These are phyloP conservation scores for Channa striata DNA, from an alignment of 2,797 vertebrate genomes.

Conservation along the genomic window DNA sequence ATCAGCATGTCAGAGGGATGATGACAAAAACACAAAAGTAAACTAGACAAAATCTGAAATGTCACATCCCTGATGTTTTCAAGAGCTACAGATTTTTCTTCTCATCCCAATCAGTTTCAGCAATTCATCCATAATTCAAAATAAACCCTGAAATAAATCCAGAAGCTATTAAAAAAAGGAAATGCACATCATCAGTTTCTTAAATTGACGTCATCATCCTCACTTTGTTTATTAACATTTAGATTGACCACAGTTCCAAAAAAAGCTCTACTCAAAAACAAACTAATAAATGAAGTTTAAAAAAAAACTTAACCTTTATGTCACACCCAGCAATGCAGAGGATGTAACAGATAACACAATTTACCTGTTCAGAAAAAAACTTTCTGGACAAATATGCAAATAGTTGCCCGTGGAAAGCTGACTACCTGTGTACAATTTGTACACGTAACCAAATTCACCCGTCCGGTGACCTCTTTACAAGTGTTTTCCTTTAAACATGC, in stretches of 20 bases:
- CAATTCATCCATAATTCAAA: conserved; percentile 36
- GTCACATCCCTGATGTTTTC: conserved; percentile 34
- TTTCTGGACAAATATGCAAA: conserved; percentile 21
- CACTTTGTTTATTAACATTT: conserved; percentile 29
- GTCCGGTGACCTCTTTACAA: conserved; percentile 9
- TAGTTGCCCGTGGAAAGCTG: not conserved
- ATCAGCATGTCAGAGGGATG: conserved; percentile 47
- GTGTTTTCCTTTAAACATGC: conserved; percentile 15
- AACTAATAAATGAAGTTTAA: not conserved
- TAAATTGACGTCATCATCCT: not conserved
- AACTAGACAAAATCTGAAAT: conserved; percentile 34
- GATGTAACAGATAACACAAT: conserved; percentile 3
- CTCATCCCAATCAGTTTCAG: conserved; percentile 18
- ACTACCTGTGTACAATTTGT: conserved; percentile 4
- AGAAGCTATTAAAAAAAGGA: conserved; percentile 10
- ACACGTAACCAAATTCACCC: not conserved
- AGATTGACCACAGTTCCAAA: conserved; percentile 11
- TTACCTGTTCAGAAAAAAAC: conserved; percentile 17
- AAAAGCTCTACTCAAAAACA: conserved; percentile 11
- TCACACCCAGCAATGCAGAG: conserved; percentile 11
- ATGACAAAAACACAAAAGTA: conserved; percentile 50
- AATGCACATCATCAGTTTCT: conserved; percentile 16
- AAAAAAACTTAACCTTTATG: not conserved
- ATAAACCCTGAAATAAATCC: conserved; percentile 29
- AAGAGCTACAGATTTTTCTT: conserved; percentile 35